phyloP scores from a whole-genome alignment of 2,888 invertebrate species.

The Calliopum simillimum region DNA sequence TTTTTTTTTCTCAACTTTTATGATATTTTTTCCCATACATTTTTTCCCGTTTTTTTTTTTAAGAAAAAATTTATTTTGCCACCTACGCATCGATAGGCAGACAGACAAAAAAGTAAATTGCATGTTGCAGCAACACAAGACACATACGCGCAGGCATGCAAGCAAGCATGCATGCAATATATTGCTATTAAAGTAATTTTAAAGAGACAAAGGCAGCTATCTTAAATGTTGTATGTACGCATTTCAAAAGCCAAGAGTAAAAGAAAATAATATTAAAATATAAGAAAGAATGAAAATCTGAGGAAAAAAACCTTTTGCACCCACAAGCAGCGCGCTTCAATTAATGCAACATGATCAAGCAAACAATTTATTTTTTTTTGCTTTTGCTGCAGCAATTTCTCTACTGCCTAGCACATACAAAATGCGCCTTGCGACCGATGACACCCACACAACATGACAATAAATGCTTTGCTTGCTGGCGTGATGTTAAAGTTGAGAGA shows the following conservation, averaged over 20 bases:
- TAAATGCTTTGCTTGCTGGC: background rate
- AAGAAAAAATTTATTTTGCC: background rate
- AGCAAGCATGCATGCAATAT: background rate
- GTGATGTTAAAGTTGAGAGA: background rate
- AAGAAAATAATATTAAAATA: background rate
- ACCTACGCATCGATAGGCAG: slow-evolving; percentile 11
- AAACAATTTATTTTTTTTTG: background rate
- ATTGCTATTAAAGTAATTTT: slow-evolving; percentile 14
- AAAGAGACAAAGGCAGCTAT: background rate
- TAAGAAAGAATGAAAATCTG: background rate
- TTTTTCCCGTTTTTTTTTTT: background rate
- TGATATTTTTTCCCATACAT: background rate
- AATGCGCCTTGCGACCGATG: background rate
- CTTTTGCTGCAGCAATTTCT: background rate
- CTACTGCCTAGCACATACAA: background rate
- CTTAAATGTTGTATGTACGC: background rate
- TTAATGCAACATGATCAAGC: slow-evolving; percentile 16
- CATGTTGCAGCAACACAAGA: slow-evolving; percentile 2
- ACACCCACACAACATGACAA: slow-evolving; percentile 5
- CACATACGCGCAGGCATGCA: background rate
- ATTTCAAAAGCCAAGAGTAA: background rate
- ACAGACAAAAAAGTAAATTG: background rate
- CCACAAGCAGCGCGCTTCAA: slow-evolving; percentile 21
- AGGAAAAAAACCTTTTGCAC: background rate
- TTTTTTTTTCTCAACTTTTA: no score